Evolutionary conservation across 2,888 invertebrate species (phyloP).

Genomic region (Drosophila nr. perissopoda): DNA sequence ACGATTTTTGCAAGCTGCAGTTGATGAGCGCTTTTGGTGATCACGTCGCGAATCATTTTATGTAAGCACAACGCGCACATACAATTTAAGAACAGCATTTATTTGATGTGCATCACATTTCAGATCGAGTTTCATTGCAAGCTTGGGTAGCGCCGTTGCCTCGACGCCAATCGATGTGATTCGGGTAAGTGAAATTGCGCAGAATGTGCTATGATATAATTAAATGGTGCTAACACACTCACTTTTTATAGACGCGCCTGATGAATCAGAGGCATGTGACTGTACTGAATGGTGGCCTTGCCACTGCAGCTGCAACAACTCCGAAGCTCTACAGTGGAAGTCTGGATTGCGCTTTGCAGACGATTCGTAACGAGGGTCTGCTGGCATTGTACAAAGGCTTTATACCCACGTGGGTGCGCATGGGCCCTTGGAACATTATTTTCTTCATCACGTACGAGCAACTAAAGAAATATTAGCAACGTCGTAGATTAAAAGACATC

Average conservation of each 20-base stretch:
- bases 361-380: constrained; percentile 94
- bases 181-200: constrained; percentile 87
- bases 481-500: constrained; percentile 25
- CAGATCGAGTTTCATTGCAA: constrained; percentile 95
- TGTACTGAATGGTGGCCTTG: constrained; percentile 80
- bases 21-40: constrained; percentile 91
- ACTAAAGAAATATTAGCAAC: constrained; percentile 89
- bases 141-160: constrained; percentile 96
- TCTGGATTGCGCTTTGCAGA: constrained; percentile 92
- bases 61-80: constrained; percentile 86
- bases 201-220: not conserved
- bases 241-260: constrained; percentile 90
- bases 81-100: not conserved
- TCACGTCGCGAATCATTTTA: constrained; percentile 93
- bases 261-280: constrained; percentile 94
- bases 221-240: not conserved
- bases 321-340: constrained; percentile 91
- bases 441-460: constrained; percentile 98
- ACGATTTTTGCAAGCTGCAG: constrained; percentile 94
- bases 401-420: constrained; percentile 96
- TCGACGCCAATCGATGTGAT: constrained; percentile 98
- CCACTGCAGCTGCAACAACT: constrained; percentile 82
- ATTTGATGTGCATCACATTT: constrained; percentile 52
- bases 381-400: constrained; percentile 97
- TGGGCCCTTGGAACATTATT: constrained; percentile 99